Base-by-base conservation (phyloP, 2,113 vertebrate species). In the Phyllopteryx taeniolatus region DNA sequence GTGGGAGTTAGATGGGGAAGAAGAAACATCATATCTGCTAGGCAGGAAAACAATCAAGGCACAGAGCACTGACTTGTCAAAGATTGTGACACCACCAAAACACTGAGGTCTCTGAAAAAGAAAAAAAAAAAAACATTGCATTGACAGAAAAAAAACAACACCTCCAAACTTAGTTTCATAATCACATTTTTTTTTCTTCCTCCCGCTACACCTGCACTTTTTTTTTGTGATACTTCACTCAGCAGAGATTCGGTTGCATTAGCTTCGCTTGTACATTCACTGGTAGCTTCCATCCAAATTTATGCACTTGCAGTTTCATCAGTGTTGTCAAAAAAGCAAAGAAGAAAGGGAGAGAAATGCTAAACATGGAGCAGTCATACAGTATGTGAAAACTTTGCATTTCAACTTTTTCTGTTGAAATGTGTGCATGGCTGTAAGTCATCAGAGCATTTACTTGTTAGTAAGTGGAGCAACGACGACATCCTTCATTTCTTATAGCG, bases 31-130 rank as follows among this genome's bases (percentile, higher is more conserved):
- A 77, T 78, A 84, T 82, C 86, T 89, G 83, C 79, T 82, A 85
- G 85, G 75, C 77, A 83, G 68, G 70, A 78, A 87, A 85, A 85
- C 87, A 86, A 88, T 87, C 76, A 83, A 85, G 79, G 77, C 73
- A 66, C 69, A 81, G 73, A 73, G 68, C 75, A 70, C 68, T 27
- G 80, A 85, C 78, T 85, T 88, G 86, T 86, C 86, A 88, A 76
- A 78, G 77, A 82, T 64, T 86, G 80, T 82, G 81, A 89, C 82
- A 86, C 79, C 42, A 66, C 35, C 73, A 78, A 78, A 83, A 83
- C 81, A 83, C 61, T 57, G n/a, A 56, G 42, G 80, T 78, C 76
- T 78, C 66, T 77, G 85, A 77, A 81, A 88, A 84, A 88, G 87
- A 72, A 60, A 83, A 83, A 86, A 88, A 72, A 63, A 85, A 82